phyloP scores from a whole-genome alignment of 2,797 vertebrate genomes.

The Garrulus glandarius region DNA sequence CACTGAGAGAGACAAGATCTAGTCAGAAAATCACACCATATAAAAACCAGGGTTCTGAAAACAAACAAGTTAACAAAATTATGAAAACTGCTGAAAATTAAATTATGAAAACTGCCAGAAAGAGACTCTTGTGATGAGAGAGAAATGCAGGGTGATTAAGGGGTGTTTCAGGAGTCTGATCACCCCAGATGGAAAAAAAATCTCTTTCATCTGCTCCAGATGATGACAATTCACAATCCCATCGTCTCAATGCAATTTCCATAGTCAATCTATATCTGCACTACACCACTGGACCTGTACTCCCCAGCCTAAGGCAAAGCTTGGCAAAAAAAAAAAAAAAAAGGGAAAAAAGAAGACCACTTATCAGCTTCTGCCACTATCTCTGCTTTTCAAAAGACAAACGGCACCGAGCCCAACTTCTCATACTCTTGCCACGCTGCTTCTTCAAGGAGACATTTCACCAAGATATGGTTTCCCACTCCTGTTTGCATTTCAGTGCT shows the following conservation, averaged over 20 bases:
- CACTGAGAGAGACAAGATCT: neutral
- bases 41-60: neutral
- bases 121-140: neutral
- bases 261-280: neutral
- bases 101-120: neutral
- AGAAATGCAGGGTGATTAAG: neutral
- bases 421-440: neutral
- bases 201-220: neutral
- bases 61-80: neutral
- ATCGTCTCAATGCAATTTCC: neutral
- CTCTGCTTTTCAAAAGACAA: neutral
- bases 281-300: neutral
- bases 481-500: neutral
- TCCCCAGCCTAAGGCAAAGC: neutral
- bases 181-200: neutral
- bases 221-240: neutral
- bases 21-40: neutral
- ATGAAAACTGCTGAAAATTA: neutral
- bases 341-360: rapidly evolving
- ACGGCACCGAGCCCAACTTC: neutral
- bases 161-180: neutral
- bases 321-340: neutral
- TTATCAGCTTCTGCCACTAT: neutral
- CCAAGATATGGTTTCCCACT: neutral
- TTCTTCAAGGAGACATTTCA: neutral